phyloP scores from a whole-genome alignment of 2,888 invertebrate species.

The Schizotus pectinicornis region DNA sequence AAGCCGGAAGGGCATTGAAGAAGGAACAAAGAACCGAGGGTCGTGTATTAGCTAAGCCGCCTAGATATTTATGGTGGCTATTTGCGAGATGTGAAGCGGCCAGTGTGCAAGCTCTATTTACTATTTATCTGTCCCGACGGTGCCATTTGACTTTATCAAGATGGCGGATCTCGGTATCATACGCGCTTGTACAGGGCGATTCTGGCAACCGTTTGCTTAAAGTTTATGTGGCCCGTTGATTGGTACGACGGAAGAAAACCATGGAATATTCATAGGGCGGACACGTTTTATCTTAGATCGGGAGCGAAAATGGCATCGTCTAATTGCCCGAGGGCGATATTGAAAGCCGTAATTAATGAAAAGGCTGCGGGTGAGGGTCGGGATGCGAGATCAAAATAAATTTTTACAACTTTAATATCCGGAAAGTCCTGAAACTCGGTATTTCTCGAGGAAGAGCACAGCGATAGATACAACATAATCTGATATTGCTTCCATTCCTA shows the following conservation, averaged over 20 bases:
- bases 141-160: slow-evolving; percentile 57
- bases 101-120: slow-evolving; percentile 55
- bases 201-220: slow-evolving; percentile 4
- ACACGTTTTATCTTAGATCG: neutral
- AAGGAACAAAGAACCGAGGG: slow-evolving; percentile 37
- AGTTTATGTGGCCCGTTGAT: neutral
- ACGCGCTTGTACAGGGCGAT: slow-evolving; percentile 34
- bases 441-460: neutral
- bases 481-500: neutral
- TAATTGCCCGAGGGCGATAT: neutral
- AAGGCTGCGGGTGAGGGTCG: neutral
- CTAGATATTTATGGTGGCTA: slow-evolving; percentile 54
- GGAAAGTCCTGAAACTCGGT: neutral
- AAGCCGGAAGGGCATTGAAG: slow-evolving; percentile 29
- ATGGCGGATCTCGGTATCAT: slow-evolving; percentile 49
- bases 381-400: neutral
- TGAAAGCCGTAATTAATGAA: neutral
- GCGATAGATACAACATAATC: neutral
- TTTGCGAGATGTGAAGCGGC: slow-evolving; percentile 53
- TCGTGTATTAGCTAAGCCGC: slow-evolving; percentile 49
- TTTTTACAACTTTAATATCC: neutral
- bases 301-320: neutral
- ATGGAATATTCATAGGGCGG: neutral
- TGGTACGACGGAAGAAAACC: neutral
- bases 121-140: slow-evolving; percentile 58